Evolutionary conservation across 1,140 invertebrate species (phyloP), one percentile per base, ranked within the genome.

Genomic region (Megalonaias nervosa): DNA sequence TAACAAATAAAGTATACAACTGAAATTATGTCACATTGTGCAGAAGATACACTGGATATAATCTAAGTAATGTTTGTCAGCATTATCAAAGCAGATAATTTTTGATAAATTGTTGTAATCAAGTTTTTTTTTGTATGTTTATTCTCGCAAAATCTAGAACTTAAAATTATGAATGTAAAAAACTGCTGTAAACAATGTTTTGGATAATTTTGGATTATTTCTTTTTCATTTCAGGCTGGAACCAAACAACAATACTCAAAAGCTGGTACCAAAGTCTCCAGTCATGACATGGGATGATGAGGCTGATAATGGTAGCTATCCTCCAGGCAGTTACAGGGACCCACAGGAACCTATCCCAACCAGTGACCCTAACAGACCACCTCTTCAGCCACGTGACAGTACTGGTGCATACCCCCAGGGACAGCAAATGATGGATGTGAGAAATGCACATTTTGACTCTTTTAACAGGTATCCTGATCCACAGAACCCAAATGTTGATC

Each of bases 231-330:
- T 38, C 68, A 84, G 83, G 13, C 64, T 61, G 15, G 73, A 74
- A 69, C 69, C 69, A 13, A 82, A 82, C 66, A 81, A 78, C 21
- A 72, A 68, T 66, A 61, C 80, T 14, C 79, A 77, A 31, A 84
- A 84, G 60, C 56, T 84, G 19, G 79, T 84, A 19, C 83, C 83
- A 11, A 84, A 84, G 38, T 84, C 83, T 56, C 79, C 83, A 16
- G 78, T 82, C 31, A 84, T 84, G 81, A 78, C 72, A 55, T 82
- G 79, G 81, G 75, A 84, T 71, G 83, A 81, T 73, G 77, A 78
- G 15, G 83, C 77, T 57, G 68, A 64, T 67, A 61, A 69, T 15
- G 64, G 75, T 17, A 68, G 59, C 16, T 66, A 60, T 2, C 75
- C 75, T 4, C 75, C 70, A n/a, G 69, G 72, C n/a, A 77, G 75